Conservation (phyloP, 1,140 invertebrate species). For the Caerostris darwini region DNA sequence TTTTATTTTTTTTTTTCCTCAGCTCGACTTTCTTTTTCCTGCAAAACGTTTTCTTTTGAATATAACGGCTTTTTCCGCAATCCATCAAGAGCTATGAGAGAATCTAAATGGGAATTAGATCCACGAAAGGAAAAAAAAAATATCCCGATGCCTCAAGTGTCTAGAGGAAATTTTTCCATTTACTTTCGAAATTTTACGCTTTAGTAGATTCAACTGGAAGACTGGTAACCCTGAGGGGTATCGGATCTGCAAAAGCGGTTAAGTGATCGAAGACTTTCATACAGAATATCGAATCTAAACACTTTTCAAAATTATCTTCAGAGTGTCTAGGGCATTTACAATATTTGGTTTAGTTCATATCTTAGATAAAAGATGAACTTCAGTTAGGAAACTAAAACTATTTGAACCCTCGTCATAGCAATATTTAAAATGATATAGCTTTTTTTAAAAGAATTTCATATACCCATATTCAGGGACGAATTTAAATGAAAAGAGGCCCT, state of each 20-base stretch:
- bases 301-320: slow-evolving; percentile 1
- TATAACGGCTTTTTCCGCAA: slow-evolving; percentile 54
- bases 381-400: too few relatives aligned
- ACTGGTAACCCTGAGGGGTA: background rate
- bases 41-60: slow-evolving; percentile 52
- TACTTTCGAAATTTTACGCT: slow-evolving; percentile 52
- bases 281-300: background rate
- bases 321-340: background rate
- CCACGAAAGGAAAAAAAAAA: slow-evolving; percentile 20
- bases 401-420: too few relatives aligned
- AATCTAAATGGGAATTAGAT: slow-evolving; percentile 74
- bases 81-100: slow-evolving; percentile 55
- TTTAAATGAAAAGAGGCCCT: too few relatives aligned
- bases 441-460: too few relatives aligned
- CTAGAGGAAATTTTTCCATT: slow-evolving; percentile 33
- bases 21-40: background rate
- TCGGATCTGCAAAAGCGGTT: background rate
- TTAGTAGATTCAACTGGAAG: background rate
- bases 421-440: too few relatives aligned
- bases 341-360: background rate
- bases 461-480: too few relatives aligned
- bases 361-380: background rate
- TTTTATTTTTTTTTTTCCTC: background rate
- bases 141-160: slow-evolving; percentile 38
- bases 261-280: background rate